A percentile compares a stretch with the other conserved stretches of the same genome.
Conservation (phyloP, 92 coral and sea anemone genomes). For the Micromussa lordhowensis region DNA sequence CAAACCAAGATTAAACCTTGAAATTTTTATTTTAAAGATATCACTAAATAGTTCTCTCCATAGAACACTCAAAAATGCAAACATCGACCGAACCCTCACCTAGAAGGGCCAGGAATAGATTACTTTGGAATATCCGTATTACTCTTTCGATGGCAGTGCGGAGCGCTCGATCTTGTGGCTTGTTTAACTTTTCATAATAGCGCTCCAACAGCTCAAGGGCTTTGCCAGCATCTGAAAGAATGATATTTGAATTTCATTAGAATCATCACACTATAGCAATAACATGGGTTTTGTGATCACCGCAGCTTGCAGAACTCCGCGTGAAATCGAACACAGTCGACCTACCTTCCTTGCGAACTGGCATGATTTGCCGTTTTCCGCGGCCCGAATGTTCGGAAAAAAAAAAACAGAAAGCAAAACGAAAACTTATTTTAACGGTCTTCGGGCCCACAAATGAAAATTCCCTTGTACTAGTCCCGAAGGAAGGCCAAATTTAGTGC, state of each 20-base stretch:
- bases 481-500: conserved; percentile 28
- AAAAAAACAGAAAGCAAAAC: conserved; percentile 16
- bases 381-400: background rate
- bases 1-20: background rate
- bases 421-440: conserved; percentile 5
- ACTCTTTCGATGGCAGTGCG: conserved; percentile 98
- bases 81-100: conserved; percentile 70
- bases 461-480: conserved; percentile 6
- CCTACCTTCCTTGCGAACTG: conserved; percentile 98
- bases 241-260: conserved; percentile 39
- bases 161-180: conserved; percentile 96
- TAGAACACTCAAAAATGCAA: conserved; percentile 19
- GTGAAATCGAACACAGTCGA: conserved; percentile 5
- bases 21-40: background rate
- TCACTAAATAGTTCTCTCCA: conserved; percentile 11
- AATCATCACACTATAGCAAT: conserved; percentile 22
- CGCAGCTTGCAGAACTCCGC: background rate
- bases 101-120: conserved; percentile 87
- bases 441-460: conserved; percentile 8
- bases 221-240: conserved; percentile 82
- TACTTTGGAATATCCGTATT: conserved; percentile 96
- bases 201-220: conserved; percentile 93
- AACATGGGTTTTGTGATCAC: background rate
- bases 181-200: conserved; percentile 92
- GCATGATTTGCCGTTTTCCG: conserved; percentile 78